Evolutionary conservation across 1,140 invertebrate species (phyloP).

Genomic region (Euwallacea similis): DNA sequence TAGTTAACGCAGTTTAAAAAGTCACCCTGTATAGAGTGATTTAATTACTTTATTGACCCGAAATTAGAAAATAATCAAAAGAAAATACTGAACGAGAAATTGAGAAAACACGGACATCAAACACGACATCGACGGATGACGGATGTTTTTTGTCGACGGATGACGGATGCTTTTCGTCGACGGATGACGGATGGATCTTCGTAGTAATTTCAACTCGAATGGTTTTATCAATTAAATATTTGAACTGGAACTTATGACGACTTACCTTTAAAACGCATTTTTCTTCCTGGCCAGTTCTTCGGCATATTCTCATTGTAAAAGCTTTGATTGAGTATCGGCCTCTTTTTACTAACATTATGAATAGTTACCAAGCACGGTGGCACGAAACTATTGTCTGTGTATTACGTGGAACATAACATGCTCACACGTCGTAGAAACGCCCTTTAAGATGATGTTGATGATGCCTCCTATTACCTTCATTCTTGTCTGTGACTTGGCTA

Average conservation of each 20-base stretch:
- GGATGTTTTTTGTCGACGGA: too few species aligned
- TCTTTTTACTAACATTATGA: conserved; percentile 91
- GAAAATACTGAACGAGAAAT: too few species aligned
- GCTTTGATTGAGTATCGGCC: conserved; percentile 94
- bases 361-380: conserved; percentile 82
- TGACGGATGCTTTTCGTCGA: too few species aligned
- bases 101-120: too few species aligned
- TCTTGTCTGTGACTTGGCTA: conserved; percentile 84
- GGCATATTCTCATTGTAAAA: conserved; percentile 93
- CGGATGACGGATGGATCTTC: too few species aligned
- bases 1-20: too few species aligned
- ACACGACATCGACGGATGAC: too few species aligned
- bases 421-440: conserved; percentile 79
- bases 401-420: conserved; percentile 90
- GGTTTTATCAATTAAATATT: background rate
- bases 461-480: conserved; percentile 88
- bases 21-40: too few species aligned
- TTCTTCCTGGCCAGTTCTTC: conserved; percentile 80
- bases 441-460: conserved; percentile 75
- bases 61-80: too few species aligned
- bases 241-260: background rate
- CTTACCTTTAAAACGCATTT: conserved; percentile 94
- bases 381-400: conserved; percentile 82
- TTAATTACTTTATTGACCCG: too few species aligned
- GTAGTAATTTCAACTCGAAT: too few species aligned